These are phyloP conservation scores for Columba guinea DNA, from an alignment of 2,797 vertebrate genomes.

Conservation along the genomic window DNA sequence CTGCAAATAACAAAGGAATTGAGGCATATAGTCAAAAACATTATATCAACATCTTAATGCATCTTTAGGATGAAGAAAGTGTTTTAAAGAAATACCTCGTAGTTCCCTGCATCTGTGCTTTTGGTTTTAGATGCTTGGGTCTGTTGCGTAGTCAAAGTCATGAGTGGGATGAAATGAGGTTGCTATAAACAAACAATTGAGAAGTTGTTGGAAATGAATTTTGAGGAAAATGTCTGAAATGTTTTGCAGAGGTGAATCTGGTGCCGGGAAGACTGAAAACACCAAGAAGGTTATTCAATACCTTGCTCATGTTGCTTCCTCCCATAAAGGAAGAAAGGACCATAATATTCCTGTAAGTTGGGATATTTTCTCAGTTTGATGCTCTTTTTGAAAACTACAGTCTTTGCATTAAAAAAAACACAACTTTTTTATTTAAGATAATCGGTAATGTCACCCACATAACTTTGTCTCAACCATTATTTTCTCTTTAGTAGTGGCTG, in stretches of 20 bases:
- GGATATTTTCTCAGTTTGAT: neutral
- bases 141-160: neutral
- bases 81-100: neutral
- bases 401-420: neutral
- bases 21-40: neutral
- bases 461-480: neutral
- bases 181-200: neutral
- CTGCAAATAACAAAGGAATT: neutral
- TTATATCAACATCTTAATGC: neutral
- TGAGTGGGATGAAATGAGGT: neutral
- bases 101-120: neutral
- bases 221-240: constrained; percentile 49
- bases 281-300: constrained; percentile 99
- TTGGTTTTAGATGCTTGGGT: neutral
- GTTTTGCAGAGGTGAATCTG: constrained; percentile 93
- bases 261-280: constrained; percentile 98
- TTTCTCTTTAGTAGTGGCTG: neutral
- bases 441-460: neutral
- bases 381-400: neutral
- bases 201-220: neutral
- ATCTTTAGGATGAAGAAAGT: neutral
- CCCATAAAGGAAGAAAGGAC: constrained; percentile 98
- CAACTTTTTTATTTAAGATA: neutral
- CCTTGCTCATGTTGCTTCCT: constrained; percentile 97
- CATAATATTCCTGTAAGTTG: constrained; percentile 96